Base-by-base conservation (phyloP, 1,140 invertebrate species). In the Bombus waltoni region DNA sequence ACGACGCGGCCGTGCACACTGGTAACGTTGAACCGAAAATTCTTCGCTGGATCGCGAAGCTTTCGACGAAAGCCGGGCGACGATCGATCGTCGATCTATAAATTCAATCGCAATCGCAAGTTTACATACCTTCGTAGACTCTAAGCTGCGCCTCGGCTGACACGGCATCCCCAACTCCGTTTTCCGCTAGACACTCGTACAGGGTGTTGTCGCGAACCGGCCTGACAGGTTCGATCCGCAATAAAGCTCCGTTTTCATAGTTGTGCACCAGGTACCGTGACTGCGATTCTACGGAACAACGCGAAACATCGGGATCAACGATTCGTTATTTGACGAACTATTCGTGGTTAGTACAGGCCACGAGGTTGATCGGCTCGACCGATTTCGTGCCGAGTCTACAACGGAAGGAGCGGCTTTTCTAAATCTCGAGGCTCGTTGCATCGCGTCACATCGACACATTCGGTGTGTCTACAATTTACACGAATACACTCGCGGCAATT, bases 161-260 rank as follows among this genome's bases (percentile, higher is more conserved):
- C 81, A 99, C 98, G 25, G 98, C 98, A 95, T 99, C 98, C 3
- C 98, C 99, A 18, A 98, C 98, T 40, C 98, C 98, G 95, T 99
- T 99, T 95, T 99, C 98, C 1, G 99, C 99, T 75, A 99, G 97
- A 94, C 99, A 99, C 94, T 99, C 99, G 95, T 99, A 99, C 3
- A 96, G 97, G 53, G 98, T 97, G 94, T 99, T 98, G 94, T 99
- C 98, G 79, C 98, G 96, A 28, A 95, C 96, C 32, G 97, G 95
- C 85, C 97, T 96, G 22, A 99, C 98, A 0, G 98, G 98, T 92
- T 99, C 98, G 89, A 99, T 99, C 86, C 99, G 96, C 44, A 99
- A 96, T 87, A 99, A 96, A 38, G 98, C 98, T 78, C 98, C 98
- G 81, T 96, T 96, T 9, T 95, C 93, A 94, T 97, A 97, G 71